Evolutionary conservation across 2,797 vertebrate genomes (phyloP).

Genomic region (Coreius guichenoti): DNA sequence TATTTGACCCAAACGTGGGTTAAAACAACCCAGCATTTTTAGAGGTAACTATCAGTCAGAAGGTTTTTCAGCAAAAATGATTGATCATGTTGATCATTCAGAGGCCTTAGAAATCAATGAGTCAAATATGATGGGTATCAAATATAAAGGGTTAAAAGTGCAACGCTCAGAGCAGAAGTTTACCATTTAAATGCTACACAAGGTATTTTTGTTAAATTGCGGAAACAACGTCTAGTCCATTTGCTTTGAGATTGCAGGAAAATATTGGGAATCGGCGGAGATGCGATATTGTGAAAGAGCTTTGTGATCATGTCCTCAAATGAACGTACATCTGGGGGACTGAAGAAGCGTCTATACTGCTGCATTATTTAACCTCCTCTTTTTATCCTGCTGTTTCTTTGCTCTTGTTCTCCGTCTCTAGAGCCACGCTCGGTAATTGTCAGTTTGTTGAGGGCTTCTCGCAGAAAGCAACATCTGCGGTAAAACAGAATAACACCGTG

Average conservation of each 20-base stretch:
- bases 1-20: too few species aligned
- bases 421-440: conserved; percentile 33
- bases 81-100: too few species aligned
- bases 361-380: conserved; percentile 75
- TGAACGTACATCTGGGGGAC: conserved; percentile 59
- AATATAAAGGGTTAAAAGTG: too few species aligned
- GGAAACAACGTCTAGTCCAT: neutral
- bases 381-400: conserved; percentile 66
- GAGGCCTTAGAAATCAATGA: too few species aligned
- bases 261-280: neutral
- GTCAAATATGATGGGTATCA: too few species aligned
- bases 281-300: neutral
- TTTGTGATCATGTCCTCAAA: conserved; percentile 60
- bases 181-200: neutral
- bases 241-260: neutral
- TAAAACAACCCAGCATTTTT: too few species aligned
- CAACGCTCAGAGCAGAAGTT: neutral
- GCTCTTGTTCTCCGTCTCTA: conserved; percentile 44
- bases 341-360: conserved; percentile 63
- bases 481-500: conserved; percentile 40
- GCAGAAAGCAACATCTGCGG: conserved; percentile 43
- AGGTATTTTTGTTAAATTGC: neutral
- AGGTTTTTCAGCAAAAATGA: too few species aligned
- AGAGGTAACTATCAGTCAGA: too few species aligned
- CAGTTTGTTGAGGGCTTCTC: conserved; percentile 47